A percentile compares a stretch with the other conserved stretches of the same genome.
These are phyloP conservation scores for Ormia ochracea DNA, from an alignment of 2,888 invertebrate genomes.

Conservation along the genomic window DNA sequence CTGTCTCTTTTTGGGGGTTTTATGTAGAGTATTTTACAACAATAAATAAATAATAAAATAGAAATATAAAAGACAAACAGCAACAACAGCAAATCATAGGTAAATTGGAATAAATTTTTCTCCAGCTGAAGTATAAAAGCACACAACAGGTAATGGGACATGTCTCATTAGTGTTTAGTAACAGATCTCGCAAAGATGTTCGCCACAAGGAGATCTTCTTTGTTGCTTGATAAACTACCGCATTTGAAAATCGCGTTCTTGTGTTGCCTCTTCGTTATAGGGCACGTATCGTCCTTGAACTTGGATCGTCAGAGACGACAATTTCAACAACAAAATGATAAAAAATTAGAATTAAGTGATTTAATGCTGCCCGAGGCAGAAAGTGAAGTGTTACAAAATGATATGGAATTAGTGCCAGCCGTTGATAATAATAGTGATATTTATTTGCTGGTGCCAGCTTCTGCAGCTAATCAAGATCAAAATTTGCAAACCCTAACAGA, in stretches of 20 bases:
- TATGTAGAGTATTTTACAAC: constrained; percentile 33
- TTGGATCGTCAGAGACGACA: constrained; percentile 68
- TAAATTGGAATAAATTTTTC: constrained; percentile 71
- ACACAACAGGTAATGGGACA: constrained; percentile 74
- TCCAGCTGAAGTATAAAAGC: constrained; percentile 75
- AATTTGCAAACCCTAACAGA: constrained; percentile 36
- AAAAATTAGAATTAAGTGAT: constrained; percentile 52
- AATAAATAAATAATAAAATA: constrained; percentile 2
- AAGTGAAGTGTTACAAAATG: constrained; percentile 67
- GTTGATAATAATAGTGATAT: constrained; percentile 66
- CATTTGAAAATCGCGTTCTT: constrained; percentile 55
- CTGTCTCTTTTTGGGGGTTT: constrained; percentile 11
- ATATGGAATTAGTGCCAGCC: constrained; percentile 67
- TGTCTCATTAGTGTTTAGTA: constrained; percentile 77
- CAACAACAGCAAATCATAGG: constrained; percentile 45
- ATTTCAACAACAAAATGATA: constrained; percentile 56
- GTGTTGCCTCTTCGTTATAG: constrained; percentile 54
- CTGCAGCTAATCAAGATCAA: constrained; percentile 41
- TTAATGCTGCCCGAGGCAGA: constrained; percentile 39
- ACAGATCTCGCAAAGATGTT: constrained; percentile 77
- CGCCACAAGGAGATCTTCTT: constrained; percentile 66
- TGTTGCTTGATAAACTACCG: constrained; percentile 47
- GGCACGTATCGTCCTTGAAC: constrained; percentile 68
- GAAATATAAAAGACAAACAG: background rate
- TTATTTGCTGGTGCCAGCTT: constrained; percentile 70